Evolutionary conservation across 1,140 invertebrate species (phyloP).

Genomic region (Centruroides sculpturatus): DNA sequence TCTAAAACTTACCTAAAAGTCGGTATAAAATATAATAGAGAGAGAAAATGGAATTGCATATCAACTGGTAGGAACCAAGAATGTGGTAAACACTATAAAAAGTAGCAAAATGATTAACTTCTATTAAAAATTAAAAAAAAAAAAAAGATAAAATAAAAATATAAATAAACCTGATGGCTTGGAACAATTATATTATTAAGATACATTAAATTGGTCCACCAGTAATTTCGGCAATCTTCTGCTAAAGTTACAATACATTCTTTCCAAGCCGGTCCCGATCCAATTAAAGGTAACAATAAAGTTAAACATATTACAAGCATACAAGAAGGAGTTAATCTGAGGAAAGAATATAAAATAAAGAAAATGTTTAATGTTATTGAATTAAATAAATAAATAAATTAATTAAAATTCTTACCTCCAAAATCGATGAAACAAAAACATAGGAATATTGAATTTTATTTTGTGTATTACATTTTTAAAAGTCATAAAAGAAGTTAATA

Average conservation of each 20-base stretch:
- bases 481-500: too few relatives aligned
- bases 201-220: not conserved
- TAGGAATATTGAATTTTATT: too few relatives aligned
- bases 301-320: slow-evolving; percentile 1
- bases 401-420: too few relatives aligned
- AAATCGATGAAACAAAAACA: too few relatives aligned
- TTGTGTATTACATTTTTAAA: too few relatives aligned
- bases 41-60: slow-evolving; percentile 10
- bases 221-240: not conserved
- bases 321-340: slow-evolving; percentile 12
- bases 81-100: slow-evolving; percentile 9
- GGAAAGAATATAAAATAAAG: not conserved
- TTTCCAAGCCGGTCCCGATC: slow-evolving; percentile 12
- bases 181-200: not conserved
- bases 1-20: slow-evolving; percentile 7
- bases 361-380: too few relatives aligned
- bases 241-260: not conserved
- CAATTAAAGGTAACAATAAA: slow-evolving; percentile 7
- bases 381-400: too few relatives aligned
- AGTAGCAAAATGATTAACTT: too few relatives aligned
- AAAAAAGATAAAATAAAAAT: not conserved
- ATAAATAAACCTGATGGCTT: not conserved
- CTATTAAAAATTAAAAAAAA: not conserved
- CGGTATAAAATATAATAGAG: slow-evolving; percentile 3
- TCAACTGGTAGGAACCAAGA: slow-evolving; percentile 16